These are phyloP conservation scores for Helicoverpa assulta DNA, from an alignment of 2,888 invertebrate genomes.

Conservation along the genomic window DNA sequence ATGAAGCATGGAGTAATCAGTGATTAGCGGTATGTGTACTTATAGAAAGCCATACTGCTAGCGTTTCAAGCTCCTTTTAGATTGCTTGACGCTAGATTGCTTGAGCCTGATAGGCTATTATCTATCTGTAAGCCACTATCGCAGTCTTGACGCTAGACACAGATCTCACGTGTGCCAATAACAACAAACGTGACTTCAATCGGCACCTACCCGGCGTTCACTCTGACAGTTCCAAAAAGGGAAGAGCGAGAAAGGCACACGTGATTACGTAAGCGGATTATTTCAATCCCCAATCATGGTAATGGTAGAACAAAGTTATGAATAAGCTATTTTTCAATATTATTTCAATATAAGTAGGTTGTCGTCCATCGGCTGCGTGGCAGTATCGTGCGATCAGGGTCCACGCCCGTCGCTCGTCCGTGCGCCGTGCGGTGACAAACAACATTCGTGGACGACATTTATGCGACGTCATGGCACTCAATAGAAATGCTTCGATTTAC, in stretches of 20 bases:
- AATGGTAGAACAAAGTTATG: conserved; percentile 68
- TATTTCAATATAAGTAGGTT: conserved; percentile 70
- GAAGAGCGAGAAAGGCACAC: conserved; percentile 37
- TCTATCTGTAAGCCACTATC: conserved; percentile 45
- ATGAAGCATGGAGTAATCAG: conserved; percentile 20
- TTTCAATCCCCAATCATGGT: conserved; percentile 58
- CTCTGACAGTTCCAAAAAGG: conserved; percentile 45
- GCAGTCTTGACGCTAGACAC: conserved; percentile 49
- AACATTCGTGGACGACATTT: conserved; percentile 85
- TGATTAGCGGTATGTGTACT: background rate
- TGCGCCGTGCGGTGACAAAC: conserved; percentile 84
- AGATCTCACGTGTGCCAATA: conserved; percentile 62
- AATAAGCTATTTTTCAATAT: conserved; percentile 79
- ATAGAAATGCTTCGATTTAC: conserved; percentile 87
- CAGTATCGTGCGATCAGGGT: conserved; percentile 79
- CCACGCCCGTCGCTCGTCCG: conserved; percentile 56
- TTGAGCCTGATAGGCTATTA: conserved; percentile 50
- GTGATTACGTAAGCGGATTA: conserved; percentile 58
- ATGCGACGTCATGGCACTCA: conserved; percentile 87
- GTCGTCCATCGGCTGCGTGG: conserved; percentile 67
- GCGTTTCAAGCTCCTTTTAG: conserved; percentile 11
- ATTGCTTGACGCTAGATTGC: conserved; percentile 53
- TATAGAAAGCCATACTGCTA: conserved; percentile 7
- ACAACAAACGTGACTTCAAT: conserved; percentile 60
- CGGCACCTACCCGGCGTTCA: conserved; percentile 48